Evolutionary conservation across 1,140 invertebrate genomes (phyloP), one percentile per base, ranked within the genome.

Genomic region (Drosophila lowei): DNA sequence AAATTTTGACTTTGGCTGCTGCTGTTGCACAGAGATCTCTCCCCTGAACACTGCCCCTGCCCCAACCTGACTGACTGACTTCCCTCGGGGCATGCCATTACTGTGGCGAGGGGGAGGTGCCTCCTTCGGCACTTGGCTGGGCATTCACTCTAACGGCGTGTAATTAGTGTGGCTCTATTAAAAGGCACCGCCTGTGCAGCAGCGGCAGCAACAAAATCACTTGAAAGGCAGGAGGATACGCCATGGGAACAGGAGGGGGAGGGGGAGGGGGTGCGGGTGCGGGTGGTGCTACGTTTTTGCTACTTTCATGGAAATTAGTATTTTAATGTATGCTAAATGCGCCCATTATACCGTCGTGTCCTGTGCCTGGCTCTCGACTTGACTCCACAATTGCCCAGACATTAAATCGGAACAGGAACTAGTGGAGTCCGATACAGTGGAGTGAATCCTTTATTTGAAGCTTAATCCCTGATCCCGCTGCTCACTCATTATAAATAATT

Each of bases 151-250:
- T 88, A 88, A 88, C 83, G 84, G 84, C 81, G 77, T 83, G 83
- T 88, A 88, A 88, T 88, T 88, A 88, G 83, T 89, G 84, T 83
- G 84, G 84, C 83, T 89, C 83, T 89, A 88, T 88, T 88, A 88
- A 88, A 86, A 83, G 84, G 83, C 84, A 84, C 75, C 84, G 78
- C 77, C 81, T 86, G 83, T 70, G 68, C 76, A 61, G 61, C 64
- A 48, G 54, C 28, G 58, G 61, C 25, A 57, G 13, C 38, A n/a
- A n/a, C n/a, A n/a, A n/a, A n/a, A 25, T 9, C n/a, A 11, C 0
- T 2, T 34, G 30, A 34, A 23, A 25, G 6, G 16, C 30, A 13
- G 11, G 13, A 55, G 16, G 11, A 4, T 13, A 38, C 34, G 34
- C 34, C 3, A 9, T 1, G 34, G 34, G 11, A 38, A 5, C 34